Conservation (phyloP, 2,888 invertebrate species). For the Acanthosepion esculentum region DNA sequence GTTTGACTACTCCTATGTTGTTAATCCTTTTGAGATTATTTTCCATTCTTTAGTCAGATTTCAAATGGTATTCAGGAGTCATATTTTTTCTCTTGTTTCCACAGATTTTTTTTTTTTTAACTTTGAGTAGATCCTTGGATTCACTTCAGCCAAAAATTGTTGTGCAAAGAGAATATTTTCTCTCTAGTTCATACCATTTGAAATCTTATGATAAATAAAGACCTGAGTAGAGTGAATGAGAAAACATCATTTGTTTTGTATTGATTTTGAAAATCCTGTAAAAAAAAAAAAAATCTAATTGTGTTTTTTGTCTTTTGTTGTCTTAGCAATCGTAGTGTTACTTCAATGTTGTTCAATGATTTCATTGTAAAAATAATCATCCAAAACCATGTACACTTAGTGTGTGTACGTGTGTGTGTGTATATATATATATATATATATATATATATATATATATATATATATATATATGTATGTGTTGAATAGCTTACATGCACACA, state of each 20-base stretch:
- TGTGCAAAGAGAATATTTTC: too few species aligned
- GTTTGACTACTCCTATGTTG: background rate
- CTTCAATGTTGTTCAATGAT: background rate
- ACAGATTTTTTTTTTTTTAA: too few species aligned
- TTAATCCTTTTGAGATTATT: background rate
- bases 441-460: background rate
- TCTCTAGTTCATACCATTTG: background rate
- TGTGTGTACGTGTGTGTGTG: too few species aligned
- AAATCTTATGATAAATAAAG: background rate
- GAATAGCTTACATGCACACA: too few species aligned
- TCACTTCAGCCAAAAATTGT: too few species aligned
- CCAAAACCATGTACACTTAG: background rate
- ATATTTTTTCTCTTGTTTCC: too few species aligned
- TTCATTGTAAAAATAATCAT: background rate
- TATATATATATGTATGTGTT: background rate
- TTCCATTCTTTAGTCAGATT: background rate
- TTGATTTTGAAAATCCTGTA: background rate
- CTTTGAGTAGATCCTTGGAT: too few species aligned
- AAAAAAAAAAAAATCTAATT: background rate
- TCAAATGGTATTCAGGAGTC: background rate
- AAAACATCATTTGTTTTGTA: background rate
- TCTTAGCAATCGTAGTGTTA: background rate
- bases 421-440: background rate
- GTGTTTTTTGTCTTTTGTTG: background rate
- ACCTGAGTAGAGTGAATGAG: background rate